A percentile compares a stretch with the other conserved stretches of the same genome.
Evolutionary conservation across 1,140 invertebrate species (phyloP).

Genomic region (Aphis craccivora): DNA sequence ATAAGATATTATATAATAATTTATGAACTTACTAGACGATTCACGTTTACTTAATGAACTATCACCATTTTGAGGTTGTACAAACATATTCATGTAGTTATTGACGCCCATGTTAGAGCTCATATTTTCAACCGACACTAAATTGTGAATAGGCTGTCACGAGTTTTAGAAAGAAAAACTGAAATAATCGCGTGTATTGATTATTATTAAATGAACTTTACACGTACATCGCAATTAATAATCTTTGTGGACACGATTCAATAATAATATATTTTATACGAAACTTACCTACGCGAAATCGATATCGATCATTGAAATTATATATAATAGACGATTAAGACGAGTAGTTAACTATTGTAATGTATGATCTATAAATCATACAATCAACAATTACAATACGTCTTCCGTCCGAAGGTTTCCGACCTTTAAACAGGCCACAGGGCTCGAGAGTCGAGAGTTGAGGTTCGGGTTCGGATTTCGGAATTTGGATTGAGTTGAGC

Average conservation of each 20-base stretch:
- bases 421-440: background rate
- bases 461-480: background rate
- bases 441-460: background rate
- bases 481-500: background rate
- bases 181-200: background rate
- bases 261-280: background rate
- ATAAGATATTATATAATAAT: background rate
- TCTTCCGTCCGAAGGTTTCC: too few relatives aligned
- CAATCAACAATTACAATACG: background rate
- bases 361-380: background rate
- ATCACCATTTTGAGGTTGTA: slow-evolving; percentile 38
- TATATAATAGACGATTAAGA: background rate
- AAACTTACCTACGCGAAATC: background rate
- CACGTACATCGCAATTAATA: background rate
- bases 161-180: background rate
- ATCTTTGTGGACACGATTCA: background rate
- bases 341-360: background rate
- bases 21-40: background rate
- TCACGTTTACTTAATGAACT: slow-evolving; percentile 24
- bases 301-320: background rate
- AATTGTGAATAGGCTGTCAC: background rate
- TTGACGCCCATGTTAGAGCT: slow-evolving; percentile 49
- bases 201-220: background rate
- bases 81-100: slow-evolving; percentile 50
- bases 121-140: slow-evolving; percentile 17